These are phyloP conservation scores for Macroglossus sobrinus DNA, from an alignment of 2,113 vertebrate species.

Conservation along the genomic window DNA sequence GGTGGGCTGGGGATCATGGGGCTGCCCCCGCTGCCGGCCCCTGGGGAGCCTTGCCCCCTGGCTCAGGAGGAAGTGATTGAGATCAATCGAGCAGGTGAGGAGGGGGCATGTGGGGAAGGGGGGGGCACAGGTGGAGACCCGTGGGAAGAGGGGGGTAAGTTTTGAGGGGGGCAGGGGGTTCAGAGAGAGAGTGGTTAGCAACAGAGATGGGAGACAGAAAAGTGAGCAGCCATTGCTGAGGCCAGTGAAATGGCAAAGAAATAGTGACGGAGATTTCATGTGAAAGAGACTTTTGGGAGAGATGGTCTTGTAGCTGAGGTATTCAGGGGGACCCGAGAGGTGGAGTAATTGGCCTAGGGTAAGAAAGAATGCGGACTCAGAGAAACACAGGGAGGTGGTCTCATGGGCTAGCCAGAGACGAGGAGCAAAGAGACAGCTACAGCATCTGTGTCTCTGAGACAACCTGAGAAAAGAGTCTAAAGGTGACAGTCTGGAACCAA, in stretches of 20 bases:
- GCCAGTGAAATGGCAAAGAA: neutral
- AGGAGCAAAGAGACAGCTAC: neutral
- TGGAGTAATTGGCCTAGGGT: fast-evolving
- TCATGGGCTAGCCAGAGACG: neutral
- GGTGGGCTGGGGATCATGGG: constrained; percentile 84
- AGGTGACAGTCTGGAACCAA: neutral
- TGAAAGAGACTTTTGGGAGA: neutral
- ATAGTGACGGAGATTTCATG: fast-evolving
- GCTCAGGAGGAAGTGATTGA: constrained; percentile 97
- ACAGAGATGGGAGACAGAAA: neutral
- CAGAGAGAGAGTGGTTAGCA: neutral
- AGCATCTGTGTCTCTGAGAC: neutral
- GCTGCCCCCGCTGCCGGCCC: constrained; percentile 76
- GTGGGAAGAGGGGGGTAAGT: neutral
- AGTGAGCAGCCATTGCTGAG: neutral
- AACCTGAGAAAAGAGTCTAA: neutral
- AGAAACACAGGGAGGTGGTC: neutral
- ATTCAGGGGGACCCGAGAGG: neutral
- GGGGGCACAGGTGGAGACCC: neutral
- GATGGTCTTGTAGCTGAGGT: neutral
- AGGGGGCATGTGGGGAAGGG: neutral
- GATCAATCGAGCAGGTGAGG: constrained; percentile 87
- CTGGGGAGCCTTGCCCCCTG: constrained; percentile 89
- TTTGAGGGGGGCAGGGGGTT: neutral
- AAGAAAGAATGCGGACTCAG: neutral